Evolutionary conservation across 2,113 vertebrate genomes (phyloP).

Genomic region (Tetrao urogallus): DNA sequence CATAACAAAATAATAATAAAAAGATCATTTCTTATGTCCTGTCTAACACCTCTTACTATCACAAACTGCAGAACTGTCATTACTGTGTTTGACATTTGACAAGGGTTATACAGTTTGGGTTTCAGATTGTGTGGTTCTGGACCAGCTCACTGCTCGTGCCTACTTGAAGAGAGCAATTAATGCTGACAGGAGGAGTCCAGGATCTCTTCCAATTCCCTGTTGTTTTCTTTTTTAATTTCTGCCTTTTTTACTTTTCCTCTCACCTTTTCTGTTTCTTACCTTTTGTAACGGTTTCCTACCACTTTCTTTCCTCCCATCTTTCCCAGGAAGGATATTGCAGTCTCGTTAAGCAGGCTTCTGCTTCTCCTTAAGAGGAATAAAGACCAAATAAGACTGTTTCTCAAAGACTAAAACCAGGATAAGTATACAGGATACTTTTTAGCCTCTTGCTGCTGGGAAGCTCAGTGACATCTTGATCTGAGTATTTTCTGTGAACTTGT

Average conservation of each 20-base stretch:
- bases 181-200: neutral
- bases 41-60: neutral
- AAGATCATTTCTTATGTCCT: neutral
- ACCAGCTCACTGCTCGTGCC: fast-evolving
- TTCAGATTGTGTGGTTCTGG: fast-evolving
- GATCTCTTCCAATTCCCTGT: neutral
- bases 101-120: neutral
- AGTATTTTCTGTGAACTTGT: neutral
- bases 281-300: neutral
- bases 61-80: neutral
- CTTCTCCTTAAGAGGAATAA: neutral
- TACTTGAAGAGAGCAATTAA: neutral
- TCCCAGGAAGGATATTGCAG: neutral
- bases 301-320: neutral
- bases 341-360: neutral
- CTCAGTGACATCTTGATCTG: neutral
- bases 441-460: neutral
- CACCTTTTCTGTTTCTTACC: neutral
- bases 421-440: neutral
- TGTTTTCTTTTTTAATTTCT: neutral
- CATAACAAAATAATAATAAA: neutral
- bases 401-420: neutral
- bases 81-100: neutral
- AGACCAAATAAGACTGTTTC: neutral
- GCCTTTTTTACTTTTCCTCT: neutral